Base-by-base conservation (phyloP, 2,113 vertebrate genomes). In the Calcarius ornatus region DNA sequence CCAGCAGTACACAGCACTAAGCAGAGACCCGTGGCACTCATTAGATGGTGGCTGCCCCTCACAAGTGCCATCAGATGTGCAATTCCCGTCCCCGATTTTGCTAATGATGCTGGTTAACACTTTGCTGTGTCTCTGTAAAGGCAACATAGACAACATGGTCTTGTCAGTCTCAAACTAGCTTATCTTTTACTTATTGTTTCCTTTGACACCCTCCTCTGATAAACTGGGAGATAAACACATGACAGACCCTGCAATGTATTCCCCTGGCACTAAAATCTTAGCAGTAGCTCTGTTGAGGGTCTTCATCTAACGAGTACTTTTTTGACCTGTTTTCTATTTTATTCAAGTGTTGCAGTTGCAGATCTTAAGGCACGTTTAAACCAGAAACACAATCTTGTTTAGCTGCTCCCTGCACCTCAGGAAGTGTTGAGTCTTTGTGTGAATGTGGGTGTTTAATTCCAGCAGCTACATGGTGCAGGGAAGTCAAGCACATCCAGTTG, bases 31-130 rank as follows among this genome's bases (percentile, higher is more conserved):
- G 4, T 92, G 90, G 94, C 80, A 86, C 94, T 96, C 90, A 94
- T 96, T 96, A 96, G 71, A 3, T 82, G 66, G 70, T 88, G 81
- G 64, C 91, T 93, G 90, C 76, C 90, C 63, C 80, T 93, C 64
- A 86, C 82, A 93, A 83, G 68, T 63, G 92, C 90, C 90, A 88
- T 86, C 90, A 94, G 92, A 84, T 2, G 38, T 77, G 59, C 35
- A 54, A 37, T 81, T 88, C 82, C 64, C 4, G 2, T 42, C 84
- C 71, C 54, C 12, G 3, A 59, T 90, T 94, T 73, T 65, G 54
- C 71, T 93, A 94, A 94, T 3, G 4, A 81, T 93, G 88, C 86
- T 93, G 86, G 71, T 93, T 94, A 93, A 63, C 71, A 33, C 5
- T 4, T 51, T 61, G 61, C 70, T 47, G 16, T 24, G 84, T 68